Evolutionary conservation across 2,888 invertebrate genomes (phyloP).

Genomic region (Mayetiola destructor): DNA sequence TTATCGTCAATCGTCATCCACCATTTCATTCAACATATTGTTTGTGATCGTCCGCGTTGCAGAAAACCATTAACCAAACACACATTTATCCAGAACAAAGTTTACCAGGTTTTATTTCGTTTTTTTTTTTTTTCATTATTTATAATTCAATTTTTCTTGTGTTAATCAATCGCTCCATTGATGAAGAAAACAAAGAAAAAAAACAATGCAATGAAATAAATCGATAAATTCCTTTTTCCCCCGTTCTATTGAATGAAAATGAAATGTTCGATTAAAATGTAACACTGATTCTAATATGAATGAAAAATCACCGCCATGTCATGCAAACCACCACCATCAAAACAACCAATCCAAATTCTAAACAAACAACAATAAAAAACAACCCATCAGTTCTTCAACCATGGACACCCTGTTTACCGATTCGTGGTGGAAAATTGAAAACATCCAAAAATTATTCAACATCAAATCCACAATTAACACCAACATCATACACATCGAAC

Average conservation of each 20-base stretch:
- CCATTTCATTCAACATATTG: no score
- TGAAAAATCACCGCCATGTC: not conserved
- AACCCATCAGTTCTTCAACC: slow-evolving; percentile 32
- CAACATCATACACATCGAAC: slow-evolving; percentile 25
- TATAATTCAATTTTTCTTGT: not conserved
- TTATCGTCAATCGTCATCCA: no score
- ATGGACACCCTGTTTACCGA: slow-evolving; percentile 36
- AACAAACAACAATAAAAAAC: not conserved
- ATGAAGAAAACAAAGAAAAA: not conserved
- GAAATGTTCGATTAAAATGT: no score
- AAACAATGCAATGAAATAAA: not conserved
- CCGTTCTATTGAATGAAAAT: no score
- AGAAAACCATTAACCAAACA: no score
- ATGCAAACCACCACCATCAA: slow-evolving; percentile 3
- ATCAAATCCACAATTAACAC: slow-evolving; percentile 36
- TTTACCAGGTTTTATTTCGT: no score
- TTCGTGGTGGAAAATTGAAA: slow-evolving; percentile 36
- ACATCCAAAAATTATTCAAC: slow-evolving; percentile 36
- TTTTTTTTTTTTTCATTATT: no score
- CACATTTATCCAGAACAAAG: no score
- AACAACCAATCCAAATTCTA: not conserved
- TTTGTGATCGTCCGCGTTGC: no score
- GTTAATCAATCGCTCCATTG: not conserved
- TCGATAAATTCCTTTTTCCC: no score
- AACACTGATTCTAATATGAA: no score